Base-by-base conservation (phyloP, 2,888 invertebrate species). In the Pyrocoelia pectoralis region DNA sequence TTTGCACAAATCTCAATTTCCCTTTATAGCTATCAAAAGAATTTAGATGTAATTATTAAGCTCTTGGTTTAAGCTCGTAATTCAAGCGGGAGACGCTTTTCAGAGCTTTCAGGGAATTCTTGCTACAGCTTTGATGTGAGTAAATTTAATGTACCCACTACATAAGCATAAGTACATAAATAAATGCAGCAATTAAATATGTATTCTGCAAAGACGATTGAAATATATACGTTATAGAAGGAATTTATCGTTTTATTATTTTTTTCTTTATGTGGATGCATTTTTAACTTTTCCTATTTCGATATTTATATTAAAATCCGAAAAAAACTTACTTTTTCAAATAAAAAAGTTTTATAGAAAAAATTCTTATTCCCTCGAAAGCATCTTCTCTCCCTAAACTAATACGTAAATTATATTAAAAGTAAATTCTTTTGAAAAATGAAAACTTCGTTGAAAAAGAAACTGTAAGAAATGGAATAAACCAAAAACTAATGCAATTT, bases 31-130 rank as follows among this genome's bases (percentile, higher is more conserved):
- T 48, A 76, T 76, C 77, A 76, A 74, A 78, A 77, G 76, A 78
- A 77, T 77, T 78, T 78, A 76, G 76, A 78, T 77, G 77, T 76
- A 77, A 77, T 78, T 77, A 78, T 75, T 73, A 75, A 74, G 70
- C 74, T 74, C 72, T 75, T 72, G 76, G 76, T 77, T 75, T 76
- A 73, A 75, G 73, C 71, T 67, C 70, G 74, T 74, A 76, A 76
- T 76, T 76, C 74, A 66, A 72, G 71, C 72, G 69, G 70, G 69
- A 73, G 73, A 73, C 72, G 74, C 72, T 72, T 74, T 74, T 73
- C 73, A 73, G 72, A 70, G 75, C 76, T 76, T 75, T 76, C 74
- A 75, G 62, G 70, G 69, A 74, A 75, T 77, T 76, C 75, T 76
- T 76, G 74, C 70, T 69, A 61, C 68, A 69, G 74, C 76, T 76